A percentile compares a stretch with the other conserved stretches of the same genome.
Evolutionary conservation across 2,888 invertebrate species (phyloP).

Genomic region (Heliothis peltigera): DNA sequence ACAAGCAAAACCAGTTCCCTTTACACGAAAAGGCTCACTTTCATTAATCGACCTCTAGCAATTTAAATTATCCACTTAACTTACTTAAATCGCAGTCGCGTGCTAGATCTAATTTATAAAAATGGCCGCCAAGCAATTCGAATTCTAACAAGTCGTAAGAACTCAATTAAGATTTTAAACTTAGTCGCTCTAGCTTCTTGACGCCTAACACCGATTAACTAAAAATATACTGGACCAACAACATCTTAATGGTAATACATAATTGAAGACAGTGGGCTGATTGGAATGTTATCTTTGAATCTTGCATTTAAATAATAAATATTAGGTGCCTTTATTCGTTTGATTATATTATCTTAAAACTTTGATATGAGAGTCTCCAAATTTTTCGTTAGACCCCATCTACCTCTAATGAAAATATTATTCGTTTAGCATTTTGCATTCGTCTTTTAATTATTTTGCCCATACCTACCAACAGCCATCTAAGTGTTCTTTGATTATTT

Average conservation of each 20-base stretch:
- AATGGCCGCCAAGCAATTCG: conserved; percentile 76
- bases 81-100: conserved; percentile 73
- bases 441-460: neutral
- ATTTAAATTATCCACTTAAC: conserved; percentile 67
- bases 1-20: conserved; percentile 44
- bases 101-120: conserved; percentile 86
- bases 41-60: conserved; percentile 64
- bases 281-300: conserved; percentile 10
- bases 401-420: too few relatives aligned
- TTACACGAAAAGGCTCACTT: conserved; percentile 54
- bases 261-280: conserved; percentile 7
- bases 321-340: neutral
- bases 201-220: conserved; percentile 61
- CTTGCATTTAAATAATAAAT: neutral
- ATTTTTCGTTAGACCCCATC: too few relatives aligned
- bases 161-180: conserved; percentile 85
- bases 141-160: conserved; percentile 85
- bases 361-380: neutral
- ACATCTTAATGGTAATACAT: conserved; percentile 45
- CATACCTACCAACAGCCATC: neutral
- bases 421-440: neutral
- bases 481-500: neutral
- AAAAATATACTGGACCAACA: conserved; percentile 56
- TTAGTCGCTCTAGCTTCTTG: conserved; percentile 55
- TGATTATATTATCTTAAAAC: neutral